phyloP scores from a whole-genome alignment of 1,140 invertebrate genomes.

The Metopolophium dirhodum region DNA sequence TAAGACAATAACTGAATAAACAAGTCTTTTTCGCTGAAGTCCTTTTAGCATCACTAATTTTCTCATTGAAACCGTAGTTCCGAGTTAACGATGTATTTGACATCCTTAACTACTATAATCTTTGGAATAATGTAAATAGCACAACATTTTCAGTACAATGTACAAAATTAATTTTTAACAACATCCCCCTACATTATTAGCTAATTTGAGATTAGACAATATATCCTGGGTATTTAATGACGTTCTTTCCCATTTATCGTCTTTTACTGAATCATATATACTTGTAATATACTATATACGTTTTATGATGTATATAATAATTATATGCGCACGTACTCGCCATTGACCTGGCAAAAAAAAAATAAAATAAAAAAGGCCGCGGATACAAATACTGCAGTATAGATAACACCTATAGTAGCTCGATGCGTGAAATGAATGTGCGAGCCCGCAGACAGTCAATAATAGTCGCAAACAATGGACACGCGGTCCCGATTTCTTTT shows the following conservation, averaged over 20 bases:
- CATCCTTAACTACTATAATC: too few species aligned
- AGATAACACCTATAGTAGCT: background rate
- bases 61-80: too few species aligned
- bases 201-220: too few species aligned
- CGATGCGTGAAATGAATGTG: background rate
- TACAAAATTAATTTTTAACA: too few species aligned
- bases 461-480: slow-evolving; percentile 16
- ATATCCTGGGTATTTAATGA: background rate
- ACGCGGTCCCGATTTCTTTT: slow-evolving; percentile 24
- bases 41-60: too few species aligned
- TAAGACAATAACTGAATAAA: too few species aligned
- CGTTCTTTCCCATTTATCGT: background rate
- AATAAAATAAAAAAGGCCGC: background rate
- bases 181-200: too few species aligned
- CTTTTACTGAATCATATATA: background rate
- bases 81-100: too few species aligned
- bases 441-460: background rate
- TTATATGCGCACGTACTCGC: background rate
- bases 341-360: background rate
- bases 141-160: too few species aligned
- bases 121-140: too few species aligned
- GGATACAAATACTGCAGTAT: background rate
- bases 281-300: background rate
- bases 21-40: too few species aligned
- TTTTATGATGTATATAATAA: background rate